Evolutionary conservation across 2,888 invertebrate genomes (phyloP), one percentile per base, ranked within the genome.

Genomic region (Drosophila pseudotalamancana): DNA sequence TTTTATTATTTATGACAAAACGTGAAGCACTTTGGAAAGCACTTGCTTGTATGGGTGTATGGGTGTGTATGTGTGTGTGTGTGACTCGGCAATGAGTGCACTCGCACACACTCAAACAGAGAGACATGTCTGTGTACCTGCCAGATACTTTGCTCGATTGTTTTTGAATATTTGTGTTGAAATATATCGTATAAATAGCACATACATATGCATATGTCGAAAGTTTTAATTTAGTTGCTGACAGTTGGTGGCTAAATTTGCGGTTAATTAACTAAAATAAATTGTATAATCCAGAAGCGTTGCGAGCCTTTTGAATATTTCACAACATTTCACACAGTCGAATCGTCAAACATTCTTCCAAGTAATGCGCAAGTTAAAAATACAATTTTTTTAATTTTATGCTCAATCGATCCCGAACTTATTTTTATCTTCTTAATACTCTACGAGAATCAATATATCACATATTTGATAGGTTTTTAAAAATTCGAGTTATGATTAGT

Each of bases 1-100:
- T 78, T 87, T 81, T 72, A 82, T 82, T 76, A 74, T 76, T 74
- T 61, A 72, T 51, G 63, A 63, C 63, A 59, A 63, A 63, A 59
- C 63, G 45, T 59, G 51, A 59, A 63, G 49, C 63, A 72, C 72
- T 71, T 71, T 71, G 68, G 68, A 69, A 69, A 53, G 49, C 53
- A 46, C 45, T 23, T 18, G 14, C 23, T 9, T 23, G 21, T 37
- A 25, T 23, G 3, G 12, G 6, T 6, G 14, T 3, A n/a, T 35
- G 25, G 16, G 14, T 55, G n/a, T 12, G 11, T 25, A 4, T 37
- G 19, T 29, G 25, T 25, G 31, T 23, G 32, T 29, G 40, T 19
- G 18, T 45, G 19, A 9, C 6, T 19, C 21, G 46, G 43, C 55
- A 55, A 39, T 64, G 40, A 34, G 59, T 66, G 37, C 54, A 43